phyloP scores from a whole-genome alignment of 2,113 vertebrate species.

The Anolis carolinensis region DNA sequence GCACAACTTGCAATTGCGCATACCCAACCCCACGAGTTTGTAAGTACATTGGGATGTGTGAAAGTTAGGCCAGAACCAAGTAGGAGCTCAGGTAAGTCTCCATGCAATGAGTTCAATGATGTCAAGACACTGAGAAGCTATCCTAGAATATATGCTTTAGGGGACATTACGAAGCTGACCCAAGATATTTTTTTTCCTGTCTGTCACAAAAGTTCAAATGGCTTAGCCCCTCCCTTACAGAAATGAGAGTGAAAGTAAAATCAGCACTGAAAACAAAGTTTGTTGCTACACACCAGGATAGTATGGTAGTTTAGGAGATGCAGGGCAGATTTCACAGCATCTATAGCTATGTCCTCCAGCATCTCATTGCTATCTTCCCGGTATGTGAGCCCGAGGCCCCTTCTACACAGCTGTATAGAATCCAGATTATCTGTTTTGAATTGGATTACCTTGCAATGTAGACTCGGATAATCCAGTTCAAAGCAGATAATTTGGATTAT shows the following conservation, averaged over 20 bases:
- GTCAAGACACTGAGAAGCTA: constrained; percentile 34
- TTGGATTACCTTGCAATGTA: too few species aligned
- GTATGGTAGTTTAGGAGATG: background rate
- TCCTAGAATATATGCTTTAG: background rate
- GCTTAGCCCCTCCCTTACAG: too few species aligned
- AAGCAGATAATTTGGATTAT: too few species aligned
- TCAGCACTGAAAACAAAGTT: background rate
- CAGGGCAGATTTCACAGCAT: background rate
- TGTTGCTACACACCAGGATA: background rate
- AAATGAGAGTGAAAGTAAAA: background rate
- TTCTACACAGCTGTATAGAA: too few species aligned
- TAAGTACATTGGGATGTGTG: too few species aligned
- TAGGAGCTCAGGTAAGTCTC: constrained; percentile 6
- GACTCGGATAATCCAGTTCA: too few species aligned
- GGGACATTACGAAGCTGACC: background rate
- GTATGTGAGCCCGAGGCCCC: background rate
- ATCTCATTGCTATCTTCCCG: background rate
- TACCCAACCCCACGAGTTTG: too few species aligned
- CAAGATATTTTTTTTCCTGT: background rate
- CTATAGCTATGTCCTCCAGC: background rate
- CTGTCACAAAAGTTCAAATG: background rate
- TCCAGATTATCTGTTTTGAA: too few species aligned
- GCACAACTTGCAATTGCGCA: too few species aligned
- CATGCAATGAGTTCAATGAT: constrained; percentile 32
- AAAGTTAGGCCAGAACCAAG: too few species aligned